phyloP scores from a whole-genome alignment of 2,113 vertebrate genomes.

The Otocyon megalotis region DNA sequence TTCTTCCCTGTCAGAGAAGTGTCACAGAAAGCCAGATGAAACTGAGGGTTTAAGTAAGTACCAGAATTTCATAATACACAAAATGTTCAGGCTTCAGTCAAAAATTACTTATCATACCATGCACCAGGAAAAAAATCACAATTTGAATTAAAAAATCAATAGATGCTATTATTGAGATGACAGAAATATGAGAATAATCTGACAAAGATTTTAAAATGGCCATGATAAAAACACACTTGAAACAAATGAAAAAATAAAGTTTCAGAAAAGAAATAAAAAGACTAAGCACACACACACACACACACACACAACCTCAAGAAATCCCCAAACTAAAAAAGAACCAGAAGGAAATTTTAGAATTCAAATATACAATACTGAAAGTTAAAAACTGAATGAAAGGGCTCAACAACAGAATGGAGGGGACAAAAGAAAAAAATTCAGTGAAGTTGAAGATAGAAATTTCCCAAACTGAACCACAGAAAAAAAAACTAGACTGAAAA shows the following conservation, averaged over 20 bases:
- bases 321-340: background rate
- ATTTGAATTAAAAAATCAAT: background rate
- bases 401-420: background rate
- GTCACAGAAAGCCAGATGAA: background rate
- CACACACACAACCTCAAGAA: background rate
- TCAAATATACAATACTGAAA: background rate
- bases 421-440: background rate
- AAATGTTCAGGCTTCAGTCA: background rate
- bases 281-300: background rate
- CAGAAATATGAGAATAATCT: background rate
- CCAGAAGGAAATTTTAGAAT: background rate
- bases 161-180: background rate
- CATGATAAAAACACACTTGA: background rate
- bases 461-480: background rate
- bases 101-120: background rate
- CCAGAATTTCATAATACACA: background rate
- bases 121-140: slow-evolving; percentile 3
- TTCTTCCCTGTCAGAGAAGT: background rate
- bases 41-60: background rate
- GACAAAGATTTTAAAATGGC: background rate
- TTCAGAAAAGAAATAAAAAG: slow-evolving; percentile 8
- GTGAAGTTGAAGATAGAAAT: background rate
- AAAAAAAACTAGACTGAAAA: background rate
- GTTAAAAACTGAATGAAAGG: background rate
- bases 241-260: background rate